These are phyloP conservation scores for Coilia nasus DNA, from an alignment of 2,797 vertebrate genomes.

Conservation along the genomic window DNA sequence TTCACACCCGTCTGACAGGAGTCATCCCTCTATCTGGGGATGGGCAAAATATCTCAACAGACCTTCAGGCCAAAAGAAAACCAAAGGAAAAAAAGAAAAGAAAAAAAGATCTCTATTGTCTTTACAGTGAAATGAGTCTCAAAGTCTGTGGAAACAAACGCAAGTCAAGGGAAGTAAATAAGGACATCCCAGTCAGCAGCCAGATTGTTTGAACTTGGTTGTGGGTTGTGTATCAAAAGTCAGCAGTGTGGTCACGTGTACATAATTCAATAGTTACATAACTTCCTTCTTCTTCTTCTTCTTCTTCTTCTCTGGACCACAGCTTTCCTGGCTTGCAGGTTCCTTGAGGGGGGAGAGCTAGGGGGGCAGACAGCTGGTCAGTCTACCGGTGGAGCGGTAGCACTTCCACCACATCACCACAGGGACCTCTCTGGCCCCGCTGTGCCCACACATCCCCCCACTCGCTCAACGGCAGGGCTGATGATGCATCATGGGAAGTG, in stretches of 20 bases:
- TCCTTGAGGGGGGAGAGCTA: background rate
- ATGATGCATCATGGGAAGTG: background rate
- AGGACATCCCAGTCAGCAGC: background rate
- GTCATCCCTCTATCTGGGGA: background rate
- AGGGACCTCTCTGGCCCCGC: background rate
- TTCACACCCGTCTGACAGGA: background rate
- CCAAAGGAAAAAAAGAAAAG: slow-evolving; percentile 38
- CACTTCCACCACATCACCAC: background rate
- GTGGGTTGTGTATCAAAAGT: too few relatives aligned
- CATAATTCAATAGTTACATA: background rate
- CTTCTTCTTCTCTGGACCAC: background rate
- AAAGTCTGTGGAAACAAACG: background rate
- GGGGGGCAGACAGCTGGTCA: background rate
- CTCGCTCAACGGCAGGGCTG: background rate
- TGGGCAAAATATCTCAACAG: slow-evolving; percentile 57
- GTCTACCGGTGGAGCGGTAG: background rate
- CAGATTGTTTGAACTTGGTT: background rate
- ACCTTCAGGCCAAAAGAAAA: slow-evolving; percentile 63
- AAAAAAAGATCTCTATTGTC: background rate
- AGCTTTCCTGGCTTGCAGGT: background rate
- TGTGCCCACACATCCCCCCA: background rate
- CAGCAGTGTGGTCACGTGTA: background rate
- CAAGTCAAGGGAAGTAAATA: background rate
- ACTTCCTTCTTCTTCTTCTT: background rate
- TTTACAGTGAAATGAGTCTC: background rate